These are phyloP conservation scores for Kradibia gibbosae DNA, from an alignment of 1,140 invertebrate genomes.

Conservation along the genomic window DNA sequence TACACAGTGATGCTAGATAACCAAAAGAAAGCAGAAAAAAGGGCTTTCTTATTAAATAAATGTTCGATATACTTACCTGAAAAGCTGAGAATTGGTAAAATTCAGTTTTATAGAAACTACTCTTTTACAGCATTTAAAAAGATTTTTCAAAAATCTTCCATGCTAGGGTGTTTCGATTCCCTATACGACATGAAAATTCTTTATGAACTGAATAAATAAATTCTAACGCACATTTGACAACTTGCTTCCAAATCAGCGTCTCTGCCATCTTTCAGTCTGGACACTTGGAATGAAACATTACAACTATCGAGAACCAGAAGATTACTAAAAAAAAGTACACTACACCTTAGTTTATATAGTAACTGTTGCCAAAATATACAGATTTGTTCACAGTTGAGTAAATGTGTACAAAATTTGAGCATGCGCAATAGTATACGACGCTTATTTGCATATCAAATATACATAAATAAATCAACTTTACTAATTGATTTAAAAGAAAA, in stretches of 20 bases:
- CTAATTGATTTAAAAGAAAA: too few species aligned
- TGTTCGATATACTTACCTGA: background rate
- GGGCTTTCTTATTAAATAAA: background rate
- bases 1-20: background rate
- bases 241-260: conserved; percentile 25
- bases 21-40: background rate
- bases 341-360: background rate
- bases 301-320: background rate
- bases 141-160: background rate
- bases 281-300: background rate
- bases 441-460: too few species aligned
- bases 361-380: background rate
- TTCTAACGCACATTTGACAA: background rate
- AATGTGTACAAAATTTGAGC: background rate
- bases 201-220: background rate
- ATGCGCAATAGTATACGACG: too few species aligned
- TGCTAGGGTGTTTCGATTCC: background rate
- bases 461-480: too few species aligned
- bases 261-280: conserved; percentile 42
- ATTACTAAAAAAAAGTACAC: conserved; percentile 38
- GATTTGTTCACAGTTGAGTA: background rate
- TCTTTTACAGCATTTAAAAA: background rate
- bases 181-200: background rate
- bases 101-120: background rate
- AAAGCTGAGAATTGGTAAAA: background rate